Base-by-base conservation (phyloP, 2,797 vertebrate genomes). In the Acanthurus tractus region DNA sequence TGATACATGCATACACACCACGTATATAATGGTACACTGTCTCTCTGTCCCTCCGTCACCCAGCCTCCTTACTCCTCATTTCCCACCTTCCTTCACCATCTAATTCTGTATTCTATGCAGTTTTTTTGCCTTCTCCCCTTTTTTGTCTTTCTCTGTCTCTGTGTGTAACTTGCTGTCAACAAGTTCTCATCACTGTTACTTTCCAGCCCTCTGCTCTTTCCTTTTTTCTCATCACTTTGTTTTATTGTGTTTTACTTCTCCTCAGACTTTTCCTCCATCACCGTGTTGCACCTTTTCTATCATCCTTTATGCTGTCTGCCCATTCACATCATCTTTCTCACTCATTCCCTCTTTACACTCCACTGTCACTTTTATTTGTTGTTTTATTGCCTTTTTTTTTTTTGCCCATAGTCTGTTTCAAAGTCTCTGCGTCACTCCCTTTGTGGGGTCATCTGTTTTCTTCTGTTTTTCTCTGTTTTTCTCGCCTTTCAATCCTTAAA, bases 91-190 rank as follows among this genome's bases (percentile, higher is more conserved):
- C 52, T 55, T 63, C 38, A 49, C 54, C n/a, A 7, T 34, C 58
- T 48, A 44, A 45, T 77, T 83, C 44, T 70, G 49, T 71, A 86
- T 81, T 85, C 52, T 18, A 44, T 49, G 8, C 54, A 52, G 29
- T 50, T 44, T 49, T 58, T 46, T 64, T 66, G 40, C 63, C 54
- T 69, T 64, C 52, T 68, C 29, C 29, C 56, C 74, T 13, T 80
- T 49, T 86, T 49, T 62, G 44, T 65, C 38, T 83, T 53, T 63
- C 42, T 70, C 48, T 52, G 18, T 64, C 69, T 64, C 61, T 59
- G 2, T 75, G 62, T 85, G 55, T 63, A 63, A 73, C 68, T 71
- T 55, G 65, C 45, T 76, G 62, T 81, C 71, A 83, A 77, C 74
- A 79, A 70, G 56, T 79, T 81, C 40, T 44, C 62, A 72, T 70